These are phyloP conservation scores for Elymnias hypermnestra DNA, from an alignment of 1,140 invertebrate genomes.

Conservation along the genomic window DNA sequence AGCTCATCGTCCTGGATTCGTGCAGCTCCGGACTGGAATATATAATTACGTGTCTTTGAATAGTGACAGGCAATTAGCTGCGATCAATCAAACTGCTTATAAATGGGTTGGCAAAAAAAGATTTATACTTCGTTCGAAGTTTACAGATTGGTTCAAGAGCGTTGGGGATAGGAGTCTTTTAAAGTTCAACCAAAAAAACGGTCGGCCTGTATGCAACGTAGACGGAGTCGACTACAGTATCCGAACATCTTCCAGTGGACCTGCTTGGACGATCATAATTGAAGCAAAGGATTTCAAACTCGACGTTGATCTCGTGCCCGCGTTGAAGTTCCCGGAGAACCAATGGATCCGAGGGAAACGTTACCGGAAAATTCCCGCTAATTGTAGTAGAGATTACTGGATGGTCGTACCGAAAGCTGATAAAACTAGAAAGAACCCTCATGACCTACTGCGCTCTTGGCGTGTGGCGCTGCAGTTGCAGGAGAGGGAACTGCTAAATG, in stretches of 20 bases:
- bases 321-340: conserved; percentile 49
- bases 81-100: conserved; percentile 37
- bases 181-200: conserved; percentile 11
- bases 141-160: conserved; percentile 60
- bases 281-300: conserved; percentile 33
- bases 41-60: conserved; percentile 35
- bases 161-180: conserved; percentile 42
- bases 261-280: conserved; percentile 65
- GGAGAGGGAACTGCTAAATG: conserved; percentile 39
- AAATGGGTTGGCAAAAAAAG: conserved; percentile 41
- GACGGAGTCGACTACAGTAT: conserved; percentile 31
- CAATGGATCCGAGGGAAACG: conserved; percentile 30
- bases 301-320: conserved; percentile 67
- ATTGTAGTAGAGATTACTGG: conserved; percentile 34
- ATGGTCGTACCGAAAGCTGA: conserved; percentile 52
- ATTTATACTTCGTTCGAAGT: conserved; percentile 53
- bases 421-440: conserved; percentile 18
- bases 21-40: conserved; percentile 36
- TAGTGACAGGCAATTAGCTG: conserved; percentile 32
- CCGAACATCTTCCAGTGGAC: conserved; percentile 51
- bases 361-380: conserved; percentile 30
- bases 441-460: conserved; percentile 43
- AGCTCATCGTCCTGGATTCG: conserved; percentile 33
- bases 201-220: conserved; percentile 11
- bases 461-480: conserved; percentile 48